Evolutionary conservation across 2,888 invertebrate genomes (phyloP), one percentile per base, ranked within the genome.

Genomic region (Siphonodentalium dalli): DNA sequence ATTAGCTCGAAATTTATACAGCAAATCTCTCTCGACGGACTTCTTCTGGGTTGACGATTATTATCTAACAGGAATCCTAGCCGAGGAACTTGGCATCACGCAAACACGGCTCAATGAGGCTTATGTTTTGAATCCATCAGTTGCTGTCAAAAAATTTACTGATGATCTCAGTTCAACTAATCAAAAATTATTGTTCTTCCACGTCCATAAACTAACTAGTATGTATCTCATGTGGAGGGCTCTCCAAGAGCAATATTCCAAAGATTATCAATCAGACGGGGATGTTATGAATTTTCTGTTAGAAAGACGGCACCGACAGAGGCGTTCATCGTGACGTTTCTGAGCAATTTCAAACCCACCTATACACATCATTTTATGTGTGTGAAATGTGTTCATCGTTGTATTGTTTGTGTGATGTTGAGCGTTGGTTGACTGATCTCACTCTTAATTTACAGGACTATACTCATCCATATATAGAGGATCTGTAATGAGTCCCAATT

Each of bases 41-140:
- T 90, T 88, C 69, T 93, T 95, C 82, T 95, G 94, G 93, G 92
- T 95, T 55, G 94, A 95, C 74, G 94, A 95, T 77, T 88, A 91
- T 38, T 90, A 88, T 77, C 82, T 94, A 0, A 94, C 93, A 0
- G 94, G 94, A 1, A 84, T 92, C 42, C 81, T 93, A n/a, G 74
- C 76, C 0, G 62, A 69, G 37, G 65, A 64, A 21, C 53, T 77
- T n/a, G 66, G 68, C 8, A 58, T 75, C 11, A 59, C 63, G 35
- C 75, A 77, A 41, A 60, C 60, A 41, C 64, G 70, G 23, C 67
- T 74, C 39, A 79, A 79, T 65, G 58, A 66, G 8, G 69, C 69
- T 28, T 80, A 79, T 59, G 61, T 69, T 26, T 62, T 80, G 4
- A 71, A 75, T 38, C 68, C 72, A 5, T 60, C 61, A 37, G 51